phyloP scores from a whole-genome alignment of 2,888 invertebrate species.

The Mesoligia furuncula region DNA sequence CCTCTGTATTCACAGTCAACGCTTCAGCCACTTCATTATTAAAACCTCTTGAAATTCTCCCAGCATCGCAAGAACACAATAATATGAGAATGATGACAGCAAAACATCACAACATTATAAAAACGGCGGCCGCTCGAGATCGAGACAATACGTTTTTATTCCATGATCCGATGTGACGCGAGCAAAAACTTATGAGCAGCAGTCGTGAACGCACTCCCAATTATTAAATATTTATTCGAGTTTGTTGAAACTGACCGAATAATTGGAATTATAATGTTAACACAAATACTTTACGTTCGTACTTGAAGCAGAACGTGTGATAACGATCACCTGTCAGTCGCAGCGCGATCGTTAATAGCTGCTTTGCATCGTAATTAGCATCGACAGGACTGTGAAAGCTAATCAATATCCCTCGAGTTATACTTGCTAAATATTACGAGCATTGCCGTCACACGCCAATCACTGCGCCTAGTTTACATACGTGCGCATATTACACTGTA shows the following conservation, averaged over 20 bases:
- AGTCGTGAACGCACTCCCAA: constrained; percentile 37
- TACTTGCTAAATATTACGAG: constrained; percentile 24
- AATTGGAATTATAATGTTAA: constrained; percentile 49
- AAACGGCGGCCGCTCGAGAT: constrained; percentile 14
- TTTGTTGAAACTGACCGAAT: constrained; percentile 52
- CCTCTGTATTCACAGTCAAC: neutral
- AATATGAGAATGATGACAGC: constrained; percentile 55
- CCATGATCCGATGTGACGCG: constrained; percentile 10
- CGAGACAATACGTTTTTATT: constrained; percentile 33
- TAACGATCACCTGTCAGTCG: constrained; percentile 37
- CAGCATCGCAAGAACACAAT: constrained; percentile 42
- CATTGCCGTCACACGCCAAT: constrained; percentile 2
- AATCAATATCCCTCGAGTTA: constrained; percentile 16
- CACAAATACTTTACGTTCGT: constrained; percentile 18
- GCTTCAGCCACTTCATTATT: constrained; percentile 14
- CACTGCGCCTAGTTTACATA: constrained; percentile 1
- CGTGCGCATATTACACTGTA: neutral
- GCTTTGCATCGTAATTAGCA: constrained; percentile 29
- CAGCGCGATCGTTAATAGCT: constrained; percentile 10
- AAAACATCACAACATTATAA: constrained; percentile 52
- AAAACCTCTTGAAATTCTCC: constrained; percentile 32
- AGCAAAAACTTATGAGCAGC: constrained; percentile 33
- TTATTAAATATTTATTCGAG: constrained; percentile 57
- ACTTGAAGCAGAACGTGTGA: constrained; percentile 31
- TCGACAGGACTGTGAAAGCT: neutral